Base-by-base conservation (phyloP, 2,888 invertebrate genomes). In the Cactoblastis cactorum region DNA sequence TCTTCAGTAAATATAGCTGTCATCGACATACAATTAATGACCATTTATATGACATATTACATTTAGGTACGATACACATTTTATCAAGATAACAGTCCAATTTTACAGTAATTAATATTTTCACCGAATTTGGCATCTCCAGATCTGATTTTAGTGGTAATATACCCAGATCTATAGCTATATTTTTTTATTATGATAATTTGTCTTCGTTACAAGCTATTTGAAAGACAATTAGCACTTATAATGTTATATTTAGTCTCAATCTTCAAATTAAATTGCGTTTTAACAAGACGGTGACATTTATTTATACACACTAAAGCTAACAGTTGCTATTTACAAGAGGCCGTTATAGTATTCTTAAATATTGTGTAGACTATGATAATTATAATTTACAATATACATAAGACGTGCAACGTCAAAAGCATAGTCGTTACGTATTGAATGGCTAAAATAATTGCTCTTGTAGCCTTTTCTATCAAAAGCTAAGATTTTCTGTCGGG, bases 281-380 rank as follows among this genome's bases (percentile, higher is more conserved):
- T 61, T 58, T 62, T 61, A 62, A 51, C 51, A 18, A 57, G 57
- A 63, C 63, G 64, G 63, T 55, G 55, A 62, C 56, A 59, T 62
- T 66, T 63, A 61, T 56, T 59, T 59, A 57, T 59, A 67, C 62
- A 68, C 61, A 59, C 64, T 73, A 71, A 62, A 73, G 69, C 68
- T 73, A 71, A 70, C 69, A 72, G 71, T 76, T 69, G 80, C 80
- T 88, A 86, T 89, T 56, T 89, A 89, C 88, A 89, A 63, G 73
- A 81, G 83, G 84, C 84, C 79, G 71, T 73, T 66, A 64, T 48
- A 59, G 66, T 68, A 58, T 59, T 65, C 71, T 74, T 74, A 63
- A 71, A 69, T 69, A 67, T 62, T 67, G 63, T 66, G 61, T 56
- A 71, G 75, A 74, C n/a, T n/a, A 62, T 68, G 53, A 77, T 83